Evolutionary conservation across 2,113 vertebrate species (phyloP).

Genomic region (Epinephelus cyanopodus): DNA sequence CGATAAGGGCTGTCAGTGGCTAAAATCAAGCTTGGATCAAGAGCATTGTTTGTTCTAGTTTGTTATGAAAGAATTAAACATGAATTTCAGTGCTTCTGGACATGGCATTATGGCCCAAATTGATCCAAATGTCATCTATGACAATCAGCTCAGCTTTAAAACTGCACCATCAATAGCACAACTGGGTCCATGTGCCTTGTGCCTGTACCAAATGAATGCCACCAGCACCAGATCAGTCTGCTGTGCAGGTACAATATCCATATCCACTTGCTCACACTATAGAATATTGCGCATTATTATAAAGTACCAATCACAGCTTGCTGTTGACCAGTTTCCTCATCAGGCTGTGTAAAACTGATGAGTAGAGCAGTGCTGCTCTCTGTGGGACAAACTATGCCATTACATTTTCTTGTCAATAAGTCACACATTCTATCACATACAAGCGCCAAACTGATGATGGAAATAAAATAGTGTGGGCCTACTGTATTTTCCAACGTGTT

Average conservation of each 20-base stretch:
- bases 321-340: background rate
- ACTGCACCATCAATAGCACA: background rate
- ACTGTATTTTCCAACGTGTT: background rate
- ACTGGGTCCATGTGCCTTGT: background rate
- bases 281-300: background rate
- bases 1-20: background rate
- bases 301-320: background rate
- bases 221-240: background rate
- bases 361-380: constrained; percentile 60
- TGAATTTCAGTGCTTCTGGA: background rate
- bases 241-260: background rate
- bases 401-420: constrained; percentile 17
- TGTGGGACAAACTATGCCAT: constrained; percentile 38
- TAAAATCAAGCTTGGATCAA: background rate
- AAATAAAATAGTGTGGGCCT: background rate
- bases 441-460: background rate
- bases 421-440: background rate
- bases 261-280: background rate
- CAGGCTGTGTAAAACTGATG: background rate
- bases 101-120: background rate
- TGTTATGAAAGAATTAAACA: background rate
- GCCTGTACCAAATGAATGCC: background rate
- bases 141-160: constrained; percentile 5
- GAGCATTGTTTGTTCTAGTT: background rate
- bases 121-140: background rate